Base-by-base conservation (phyloP, 2,113 vertebrate species). In the Anas platyrhynchos region DNA sequence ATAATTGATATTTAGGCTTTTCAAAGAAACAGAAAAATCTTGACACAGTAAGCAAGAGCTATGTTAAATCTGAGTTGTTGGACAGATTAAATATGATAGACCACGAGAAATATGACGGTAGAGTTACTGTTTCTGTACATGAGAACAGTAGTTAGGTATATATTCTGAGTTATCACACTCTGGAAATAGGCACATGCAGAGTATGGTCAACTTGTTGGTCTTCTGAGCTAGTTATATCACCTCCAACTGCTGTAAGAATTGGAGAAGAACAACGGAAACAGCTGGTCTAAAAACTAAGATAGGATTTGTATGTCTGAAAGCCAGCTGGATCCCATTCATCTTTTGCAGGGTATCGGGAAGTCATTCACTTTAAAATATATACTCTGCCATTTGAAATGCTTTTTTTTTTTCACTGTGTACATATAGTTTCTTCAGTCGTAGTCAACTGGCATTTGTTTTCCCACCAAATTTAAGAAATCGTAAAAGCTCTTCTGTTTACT, bases 241-340 rank as follows among this genome's bases (percentile, higher is more conserved):
- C 81, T 85, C 32, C 74, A 84, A 84, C 32, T 95, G n/a, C 62
- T 87, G 34, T 46, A 95, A 29, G 66, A 96, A 58, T 78, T 76
- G 61, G 66, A 93, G 83, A 96, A 86, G 97, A 89, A 71, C 46
- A 95, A 78, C 66, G 91, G 91, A 96, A 97, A 97, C 91, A 91
- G 67, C 93, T 93, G 83, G 56, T 46, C 92, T 95, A 27, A 80
- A 97, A 96, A 75, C 85, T 75, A 96, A 72, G 68, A 81, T 80
- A 90, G 91, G 67, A 73, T 36, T 72, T 92, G 85, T 69, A 75
- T 55, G 56, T 87, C 89, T 97, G 73, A 93, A 91, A 92, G 93
- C 91, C 93, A 96, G 96, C 93, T 96, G 94, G 96, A 94, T 88
- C 71, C 91, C 84, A 97, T 94, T 95, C 95, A 91, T 97, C 96